A percentile compares a stretch with the other conserved stretches of the same genome.
phyloP scores from a whole-genome alignment of 1,140 invertebrate species.

The Argopecten irradians region DNA sequence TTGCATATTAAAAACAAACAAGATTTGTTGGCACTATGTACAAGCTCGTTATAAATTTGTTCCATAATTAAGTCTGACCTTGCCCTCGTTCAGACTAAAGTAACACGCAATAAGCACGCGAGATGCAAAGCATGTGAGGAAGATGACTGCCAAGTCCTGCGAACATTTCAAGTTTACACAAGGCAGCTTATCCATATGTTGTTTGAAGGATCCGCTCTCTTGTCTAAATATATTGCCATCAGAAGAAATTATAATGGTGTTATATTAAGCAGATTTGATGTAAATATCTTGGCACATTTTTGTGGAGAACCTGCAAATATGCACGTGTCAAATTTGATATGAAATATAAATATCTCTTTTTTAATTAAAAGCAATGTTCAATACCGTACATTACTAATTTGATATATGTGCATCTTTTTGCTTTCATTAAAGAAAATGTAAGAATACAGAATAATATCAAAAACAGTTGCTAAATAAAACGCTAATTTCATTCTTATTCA shows the following conservation, averaged over 20 bases:
- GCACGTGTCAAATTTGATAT: conserved; percentile 6
- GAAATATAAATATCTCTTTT: too few relatives aligned
- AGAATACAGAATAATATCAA: too few relatives aligned
- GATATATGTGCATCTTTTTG: too few relatives aligned
- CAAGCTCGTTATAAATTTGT: conserved; percentile 18
- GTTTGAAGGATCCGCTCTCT: conserved; percentile 3
- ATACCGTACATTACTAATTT: too few relatives aligned
- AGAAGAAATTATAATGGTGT: not conserved
- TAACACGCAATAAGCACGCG: not conserved
- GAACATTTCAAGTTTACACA: not conserved
- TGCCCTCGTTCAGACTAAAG: not conserved
- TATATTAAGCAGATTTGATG: conserved; percentile 3
- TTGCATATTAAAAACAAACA: not conserved
- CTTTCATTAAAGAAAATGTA: too few relatives aligned
- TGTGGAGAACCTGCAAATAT: not conserved
- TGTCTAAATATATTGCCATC: conserved; percentile 17
- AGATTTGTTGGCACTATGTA: not conserved
- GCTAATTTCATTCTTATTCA: too few relatives aligned
- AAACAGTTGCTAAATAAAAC: too few relatives aligned
- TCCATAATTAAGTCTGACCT: not conserved
- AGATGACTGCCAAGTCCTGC: not conserved
- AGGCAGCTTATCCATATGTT: not conserved
- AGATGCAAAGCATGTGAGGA: not conserved
- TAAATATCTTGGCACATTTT: not conserved
- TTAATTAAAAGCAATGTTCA: too few relatives aligned